These are phyloP conservation scores for Battus philenor DNA, from an alignment of 1,140 invertebrate genomes.

Conservation along the genomic window DNA sequence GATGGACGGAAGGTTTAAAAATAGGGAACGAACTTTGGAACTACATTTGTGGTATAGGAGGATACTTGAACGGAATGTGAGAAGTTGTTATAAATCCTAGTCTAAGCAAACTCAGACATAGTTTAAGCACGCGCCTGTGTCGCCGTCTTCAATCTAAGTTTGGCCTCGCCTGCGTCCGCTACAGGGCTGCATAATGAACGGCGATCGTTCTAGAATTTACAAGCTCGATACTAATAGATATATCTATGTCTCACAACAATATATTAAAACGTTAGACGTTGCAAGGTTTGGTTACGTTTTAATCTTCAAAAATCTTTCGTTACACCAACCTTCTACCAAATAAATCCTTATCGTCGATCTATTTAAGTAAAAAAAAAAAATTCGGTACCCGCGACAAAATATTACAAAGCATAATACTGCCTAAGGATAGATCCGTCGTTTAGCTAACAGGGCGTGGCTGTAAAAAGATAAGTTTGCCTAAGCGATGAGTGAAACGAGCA, in stretches of 20 bases:
- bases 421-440: constrained; percentile 65
- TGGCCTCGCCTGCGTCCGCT: constrained; percentile 50
- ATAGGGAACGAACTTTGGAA: background rate
- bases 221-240: constrained; percentile 57
- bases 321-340: constrained; percentile 51
- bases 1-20: too few relatives aligned
- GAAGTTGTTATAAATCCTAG: constrained; percentile 62
- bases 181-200: constrained; percentile 67
- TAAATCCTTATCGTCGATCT: constrained; percentile 67
- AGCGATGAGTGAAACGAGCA: too few relatives aligned
- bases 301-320: constrained; percentile 27
- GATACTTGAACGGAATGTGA: constrained; percentile 22
- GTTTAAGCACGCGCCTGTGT: constrained; percentile 66
- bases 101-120: constrained; percentile 52
- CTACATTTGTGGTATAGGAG: too few relatives aligned
- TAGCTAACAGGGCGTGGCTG: constrained; percentile 47
- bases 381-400: constrained; percentile 58
- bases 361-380: too few relatives aligned
- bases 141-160: constrained; percentile 72
- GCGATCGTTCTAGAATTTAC: constrained; percentile 49
- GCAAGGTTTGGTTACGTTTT: constrained; percentile 25
- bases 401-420: too few relatives aligned
- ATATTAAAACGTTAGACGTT: constrained; percentile 15
- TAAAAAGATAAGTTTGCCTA: constrained; percentile 42
- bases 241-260: constrained; percentile 28